Evolutionary conservation across 2,888 invertebrate species (phyloP), one percentile per base, ranked within the genome.

Genomic region (Drymonia ruficornis): DNA sequence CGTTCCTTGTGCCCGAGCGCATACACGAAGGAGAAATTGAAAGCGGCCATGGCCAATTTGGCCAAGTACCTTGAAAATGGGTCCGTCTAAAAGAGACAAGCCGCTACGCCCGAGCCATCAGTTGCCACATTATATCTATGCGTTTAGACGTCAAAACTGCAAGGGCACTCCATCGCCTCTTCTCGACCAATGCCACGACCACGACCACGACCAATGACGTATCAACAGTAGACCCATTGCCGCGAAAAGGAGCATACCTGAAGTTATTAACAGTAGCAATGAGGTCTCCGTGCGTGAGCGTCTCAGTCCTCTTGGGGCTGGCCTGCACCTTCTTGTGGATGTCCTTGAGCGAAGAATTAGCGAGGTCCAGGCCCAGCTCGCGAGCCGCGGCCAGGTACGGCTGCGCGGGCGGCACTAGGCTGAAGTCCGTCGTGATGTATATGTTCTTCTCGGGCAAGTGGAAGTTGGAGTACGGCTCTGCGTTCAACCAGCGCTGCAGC

Each of bases 361-460:
- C 54, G 0, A 92, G 66, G 47, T 90, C 87, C 0, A 92, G 38
- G 0, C 80, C 85, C 0, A 89, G 65, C 0, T 74, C 65, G 0
- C 72, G 49, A 0, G 91, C 90, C 0, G 70, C 69, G 2, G 84
- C 82, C 0, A 83, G 2, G 59, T 89, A 92, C 0, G 69, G 78
- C 15, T 76, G 76, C 0, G 91, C 81, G 0, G 93, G 82, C 0
- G 93, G 81, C 5, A 95, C 80, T 29, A 96, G 77, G 12, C 84
- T 87, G 74, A 97, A 97, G 80, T 97, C 94, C 1, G 94, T 94
- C 0, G 97, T 94, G 34, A 98, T 92, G 80, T 95, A 98, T 9
- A 93, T 86, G 84, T 98, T 98, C 29, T 95, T 93, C 12, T 94
- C 92, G 0, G 97, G 97, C 2, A 97, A 82, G 65, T 93, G 93